Percentiles rank a stretch among this genome's conserved stretches.
These are phyloP conservation scores for Sebastes itinus DNA, from an alignment of 2,797 vertebrate genomes.

Conservation along the genomic window DNA sequence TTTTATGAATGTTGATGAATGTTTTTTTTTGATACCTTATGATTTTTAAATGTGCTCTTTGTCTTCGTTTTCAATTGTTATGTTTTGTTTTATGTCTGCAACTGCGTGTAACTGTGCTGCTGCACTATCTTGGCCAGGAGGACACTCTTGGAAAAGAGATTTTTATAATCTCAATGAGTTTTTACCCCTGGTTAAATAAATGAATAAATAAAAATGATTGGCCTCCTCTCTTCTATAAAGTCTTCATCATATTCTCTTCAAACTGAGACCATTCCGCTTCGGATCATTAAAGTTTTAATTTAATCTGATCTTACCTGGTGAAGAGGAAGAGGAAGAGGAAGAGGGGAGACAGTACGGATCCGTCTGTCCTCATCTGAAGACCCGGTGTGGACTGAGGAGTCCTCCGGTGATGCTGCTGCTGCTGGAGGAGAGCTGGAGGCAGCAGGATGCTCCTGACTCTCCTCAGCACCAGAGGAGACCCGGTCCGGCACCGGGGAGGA, in stretches of 20 bases:
- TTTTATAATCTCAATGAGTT: too few relatives aligned
- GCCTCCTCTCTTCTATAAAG: constrained; percentile 21
- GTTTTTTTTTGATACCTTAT: too few relatives aligned
- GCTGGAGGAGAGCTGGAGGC: constrained; percentile 56
- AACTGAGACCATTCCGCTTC: constrained; percentile 22
- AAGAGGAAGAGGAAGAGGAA: constrained; percentile 49
- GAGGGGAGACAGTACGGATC: constrained; percentile 69
- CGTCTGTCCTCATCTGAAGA: constrained; percentile 78
- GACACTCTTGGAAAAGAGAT: too few relatives aligned
- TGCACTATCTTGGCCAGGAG: too few relatives aligned
- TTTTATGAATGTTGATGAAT: too few relatives aligned
- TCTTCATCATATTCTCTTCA: constrained; percentile 27
- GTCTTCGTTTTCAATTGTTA: too few relatives aligned
- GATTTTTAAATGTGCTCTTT: too few relatives aligned
- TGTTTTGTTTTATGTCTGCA: too few relatives aligned
- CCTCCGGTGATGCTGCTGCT: constrained; percentile 59
- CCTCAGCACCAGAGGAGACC: constrained; percentile 60
- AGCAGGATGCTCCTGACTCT: constrained; percentile 61
- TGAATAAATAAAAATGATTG: neutral
- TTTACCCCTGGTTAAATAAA: too few relatives aligned
- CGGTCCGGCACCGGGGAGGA: constrained; percentile 65
- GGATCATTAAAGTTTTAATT: constrained; percentile 60
- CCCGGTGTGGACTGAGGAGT: constrained; percentile 49
- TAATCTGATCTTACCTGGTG: constrained; percentile 76
- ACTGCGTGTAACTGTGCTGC: too few relatives aligned